Conservation (phyloP, 2,113 vertebrate species). For the Lota lota region DNA sequence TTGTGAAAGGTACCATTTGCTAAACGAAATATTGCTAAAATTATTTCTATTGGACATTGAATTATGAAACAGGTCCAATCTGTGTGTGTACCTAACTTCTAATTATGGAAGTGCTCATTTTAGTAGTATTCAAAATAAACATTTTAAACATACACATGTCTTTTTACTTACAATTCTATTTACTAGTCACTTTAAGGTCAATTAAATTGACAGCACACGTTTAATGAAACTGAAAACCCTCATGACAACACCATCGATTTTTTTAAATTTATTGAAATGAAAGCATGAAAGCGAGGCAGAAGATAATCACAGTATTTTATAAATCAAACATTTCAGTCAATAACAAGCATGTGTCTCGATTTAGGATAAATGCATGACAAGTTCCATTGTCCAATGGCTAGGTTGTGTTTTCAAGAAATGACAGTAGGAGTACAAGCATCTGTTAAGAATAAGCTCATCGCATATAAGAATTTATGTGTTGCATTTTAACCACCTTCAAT, state of each 20-base stretch:
- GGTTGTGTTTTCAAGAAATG: conserved; percentile 10
- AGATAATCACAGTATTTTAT: conserved; percentile 33
- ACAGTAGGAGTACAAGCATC: neutral
- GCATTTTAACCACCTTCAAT: neutral
- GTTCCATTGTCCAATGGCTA: conserved; percentile 14
- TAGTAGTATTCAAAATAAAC: neutral
- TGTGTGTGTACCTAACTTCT: neutral
- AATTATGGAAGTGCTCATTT: neutral
- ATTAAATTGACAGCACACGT: neutral
- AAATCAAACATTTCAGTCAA: conserved; percentile 42
- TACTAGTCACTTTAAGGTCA: too few species aligned
- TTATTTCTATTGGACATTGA: neutral
- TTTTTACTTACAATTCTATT: too few species aligned
- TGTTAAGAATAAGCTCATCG: neutral
- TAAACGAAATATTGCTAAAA: too few species aligned
- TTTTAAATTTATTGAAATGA: conserved; percentile 42
- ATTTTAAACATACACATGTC: too few species aligned
- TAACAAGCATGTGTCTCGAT: conserved; percentile 41
- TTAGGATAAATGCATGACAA: conserved; percentile 28
- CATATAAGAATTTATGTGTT: neutral
- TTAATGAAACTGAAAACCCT: neutral
- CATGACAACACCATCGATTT: conserved; percentile 27
- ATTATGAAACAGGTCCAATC: neutral
- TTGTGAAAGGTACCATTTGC: too few species aligned
- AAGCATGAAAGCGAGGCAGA: conserved; percentile 48